Evolutionary conservation across 2,797 vertebrate species (phyloP), one percentile per base, ranked within the genome.

Genomic region (Ceyx erithaca): DNA sequence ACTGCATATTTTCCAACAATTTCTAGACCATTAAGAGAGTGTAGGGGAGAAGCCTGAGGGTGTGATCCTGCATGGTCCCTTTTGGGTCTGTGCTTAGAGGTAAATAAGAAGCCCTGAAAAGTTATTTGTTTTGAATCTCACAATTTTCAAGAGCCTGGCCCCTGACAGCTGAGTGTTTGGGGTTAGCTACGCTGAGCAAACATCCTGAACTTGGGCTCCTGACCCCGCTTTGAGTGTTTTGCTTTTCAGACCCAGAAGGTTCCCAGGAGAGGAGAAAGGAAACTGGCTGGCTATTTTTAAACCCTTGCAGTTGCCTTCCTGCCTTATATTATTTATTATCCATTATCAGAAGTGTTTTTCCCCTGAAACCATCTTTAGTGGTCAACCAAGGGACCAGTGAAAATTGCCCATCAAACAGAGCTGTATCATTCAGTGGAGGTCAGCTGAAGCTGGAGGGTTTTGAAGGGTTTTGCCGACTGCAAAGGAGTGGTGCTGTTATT

Each of bases 291-390:
- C 88, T 96, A 96, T 96, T 96, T 96, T 94, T 96, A 96, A 91
- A 90, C 31, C 46, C 88, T 73, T 2, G 3, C 93, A 66, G 68
- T 96, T 90, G 88, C 93, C 72, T 96, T 96, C 93, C 96, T 95
- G 95, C 81, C 33, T 77, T 95, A 73, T 95, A 96, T 96, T 95
- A 96, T 96, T 96, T 95, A 96, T 95, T 94, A 94, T 54, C 90
- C 95, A 95, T 94, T 96, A 96, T 93, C 96, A 94, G 86, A 69
- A 93, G 84, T 80, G 93, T 93, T 94, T 93, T 61, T 92, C 85
- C 88, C 76, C 78, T 84, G 94, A 67, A 95, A 69, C 80, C 80
- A 81, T 94, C 84, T 85, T 87, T 62, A 94, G 94, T 80, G 95
- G 95, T 94, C 90, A 93, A 17, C 84, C 28, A 31, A 87, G 90